A percentile compares a stretch with the other conserved stretches of the same genome.
Conservation (phyloP, 1,140 invertebrate genomes). For the Nixonia krombeini region DNA sequence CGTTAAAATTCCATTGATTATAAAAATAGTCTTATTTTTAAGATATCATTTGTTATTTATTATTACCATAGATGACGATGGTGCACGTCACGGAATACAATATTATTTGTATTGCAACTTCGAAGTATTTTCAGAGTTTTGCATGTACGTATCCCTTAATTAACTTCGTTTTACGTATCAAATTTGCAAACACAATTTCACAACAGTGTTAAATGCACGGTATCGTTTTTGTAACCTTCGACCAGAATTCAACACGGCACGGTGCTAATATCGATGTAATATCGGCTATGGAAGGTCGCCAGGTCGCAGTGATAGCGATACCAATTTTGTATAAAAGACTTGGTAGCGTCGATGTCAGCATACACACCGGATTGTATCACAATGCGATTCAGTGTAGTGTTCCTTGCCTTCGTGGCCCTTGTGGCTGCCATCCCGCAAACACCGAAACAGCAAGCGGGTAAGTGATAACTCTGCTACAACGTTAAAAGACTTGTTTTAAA, state of each 20-base stretch:
- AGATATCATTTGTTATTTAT: no score
- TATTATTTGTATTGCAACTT: no score
- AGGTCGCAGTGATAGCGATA: conserved; percentile 64
- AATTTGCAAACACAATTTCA: no score
- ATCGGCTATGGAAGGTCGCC: conserved; percentile 42
- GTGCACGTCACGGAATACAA: no score
- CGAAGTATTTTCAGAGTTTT: no score
- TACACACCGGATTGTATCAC: conserved; percentile 59
- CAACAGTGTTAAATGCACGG: no score
- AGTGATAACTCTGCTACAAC: no score
- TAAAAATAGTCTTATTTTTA: no score
- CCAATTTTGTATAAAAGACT: conserved; percentile 65
- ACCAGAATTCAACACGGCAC: conserved; percentile 37
- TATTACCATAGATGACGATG: no score
- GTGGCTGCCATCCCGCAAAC: conserved; percentile 55
- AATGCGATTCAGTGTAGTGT: conserved; percentile 64
- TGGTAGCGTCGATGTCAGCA: conserved; percentile 23
- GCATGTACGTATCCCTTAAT: no score
- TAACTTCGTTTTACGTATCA: no score
- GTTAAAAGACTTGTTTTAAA: background rate
- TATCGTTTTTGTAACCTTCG: conserved; percentile 41
- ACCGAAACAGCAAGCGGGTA: conserved; percentile 64
- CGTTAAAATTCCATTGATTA: no score
- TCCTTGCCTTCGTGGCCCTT: conserved; percentile 64
- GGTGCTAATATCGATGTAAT: conserved; percentile 37